phyloP scores from a whole-genome alignment of 2,888 invertebrate species.

The Agriotes lineatus region DNA sequence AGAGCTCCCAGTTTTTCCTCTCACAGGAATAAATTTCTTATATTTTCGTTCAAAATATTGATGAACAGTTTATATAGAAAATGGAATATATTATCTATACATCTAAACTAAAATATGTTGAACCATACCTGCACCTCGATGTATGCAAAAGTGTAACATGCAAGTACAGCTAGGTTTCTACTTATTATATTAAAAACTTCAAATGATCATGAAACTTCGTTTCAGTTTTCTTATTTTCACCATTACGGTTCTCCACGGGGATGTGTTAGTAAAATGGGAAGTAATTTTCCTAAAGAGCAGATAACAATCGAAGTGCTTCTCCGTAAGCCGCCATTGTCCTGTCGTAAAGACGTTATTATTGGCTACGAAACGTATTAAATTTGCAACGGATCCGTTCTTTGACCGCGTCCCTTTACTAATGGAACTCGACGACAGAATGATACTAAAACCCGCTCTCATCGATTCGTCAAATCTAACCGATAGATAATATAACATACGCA shows the following conservation, averaged over 20 bases:
- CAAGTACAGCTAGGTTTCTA: no score
- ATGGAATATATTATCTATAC: no score
- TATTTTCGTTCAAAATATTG: not conserved
- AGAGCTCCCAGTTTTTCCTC: not conserved
- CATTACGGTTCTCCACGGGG: constrained; percentile 4
- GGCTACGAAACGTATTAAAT: constrained; percentile 22
- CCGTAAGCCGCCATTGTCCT: constrained; percentile 20
- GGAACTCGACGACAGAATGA: constrained; percentile 10
- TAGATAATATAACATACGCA: not conserved
- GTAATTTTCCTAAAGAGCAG: constrained; percentile 20
- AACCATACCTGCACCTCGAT: no score
- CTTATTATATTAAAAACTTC: not conserved
- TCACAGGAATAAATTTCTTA: not conserved
- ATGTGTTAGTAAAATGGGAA: constrained; percentile 17
- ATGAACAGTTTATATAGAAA: no score
- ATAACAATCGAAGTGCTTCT: constrained; percentile 20
- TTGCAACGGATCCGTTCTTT: constrained; percentile 27
- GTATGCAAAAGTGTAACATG: no score
- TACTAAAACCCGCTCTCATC: constrained; percentile 7
- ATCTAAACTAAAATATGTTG: no score
- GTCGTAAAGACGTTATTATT: constrained; percentile 28
- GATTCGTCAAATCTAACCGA: constrained; percentile 12
- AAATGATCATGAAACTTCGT: not conserved
- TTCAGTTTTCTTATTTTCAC: constrained; percentile 10
- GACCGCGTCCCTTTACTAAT: constrained; percentile 22